Conservation (phyloP, 2,888 invertebrate species). For the Ferdinandea cuprea region DNA sequence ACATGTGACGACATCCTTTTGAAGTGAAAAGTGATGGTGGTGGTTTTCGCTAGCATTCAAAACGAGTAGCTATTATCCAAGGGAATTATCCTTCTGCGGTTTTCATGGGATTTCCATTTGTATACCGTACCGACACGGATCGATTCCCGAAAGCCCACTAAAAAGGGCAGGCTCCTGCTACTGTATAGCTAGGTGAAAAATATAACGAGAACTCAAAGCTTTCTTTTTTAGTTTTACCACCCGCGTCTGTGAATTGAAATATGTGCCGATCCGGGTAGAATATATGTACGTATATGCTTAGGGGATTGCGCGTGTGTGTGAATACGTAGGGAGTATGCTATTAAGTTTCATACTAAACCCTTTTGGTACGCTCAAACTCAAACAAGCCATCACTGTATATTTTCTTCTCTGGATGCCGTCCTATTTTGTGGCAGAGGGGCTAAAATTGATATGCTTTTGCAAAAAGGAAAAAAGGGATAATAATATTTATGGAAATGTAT, state of each 20-base stretch:
- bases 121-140: background rate
- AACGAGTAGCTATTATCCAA: conserved; percentile 38
- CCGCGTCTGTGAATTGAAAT: conserved; percentile 46
- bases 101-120: conserved; percentile 57
- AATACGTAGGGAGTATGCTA: conserved; percentile 16
- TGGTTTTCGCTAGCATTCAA: conserved; percentile 47
- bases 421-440: conserved; percentile 20
- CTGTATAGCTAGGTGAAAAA: conserved; percentile 4
- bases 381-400: conserved; percentile 21
- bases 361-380: background rate
- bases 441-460: conserved; percentile 66
- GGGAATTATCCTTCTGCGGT: conserved; percentile 65
- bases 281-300: conserved; percentile 17
- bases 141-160: conserved; percentile 3
- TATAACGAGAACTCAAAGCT: conserved; percentile 22
- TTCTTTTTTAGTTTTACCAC: conserved; percentile 13
- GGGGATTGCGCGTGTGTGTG: conserved; percentile 4
- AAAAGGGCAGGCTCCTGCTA: conserved; percentile 2
- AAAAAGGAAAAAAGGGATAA: conserved; percentile 47
- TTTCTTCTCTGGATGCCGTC: background rate
- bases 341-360: conserved; percentile 48
- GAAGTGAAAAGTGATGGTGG: conserved; percentile 60
- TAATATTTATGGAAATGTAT: conserved; percentile 66
- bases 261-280: conserved; percentile 41
- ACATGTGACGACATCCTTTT: conserved; percentile 57